phyloP scores from a whole-genome alignment of 53 echinoderm and acorn worm genomes.

The Temnopleurus reevesii region DNA sequence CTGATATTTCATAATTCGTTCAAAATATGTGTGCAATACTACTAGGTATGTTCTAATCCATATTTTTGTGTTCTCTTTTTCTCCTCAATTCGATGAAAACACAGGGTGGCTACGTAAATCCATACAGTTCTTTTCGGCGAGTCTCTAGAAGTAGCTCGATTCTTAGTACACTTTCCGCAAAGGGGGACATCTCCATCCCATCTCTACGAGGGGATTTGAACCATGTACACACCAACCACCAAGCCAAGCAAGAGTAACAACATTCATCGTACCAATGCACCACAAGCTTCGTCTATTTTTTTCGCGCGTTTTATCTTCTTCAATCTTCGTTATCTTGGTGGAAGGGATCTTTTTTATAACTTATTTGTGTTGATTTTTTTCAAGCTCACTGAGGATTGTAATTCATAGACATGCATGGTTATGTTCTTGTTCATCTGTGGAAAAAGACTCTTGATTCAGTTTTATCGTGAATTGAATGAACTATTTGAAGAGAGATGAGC shows the following conservation, averaged over 20 bases:
- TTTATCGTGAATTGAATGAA: constrained; percentile 23
- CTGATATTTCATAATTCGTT: too few relatives aligned
- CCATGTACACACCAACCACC: constrained; percentile 45
- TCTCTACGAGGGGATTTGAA: constrained; percentile 40
- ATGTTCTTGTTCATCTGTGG: constrained; percentile 42
- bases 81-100: neutral
- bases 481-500: constrained; percentile 24
- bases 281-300: neutral
- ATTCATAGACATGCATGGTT: constrained; percentile 47
- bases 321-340: constrained; percentile 36
- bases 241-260: constrained; percentile 51
- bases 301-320: constrained; percentile 34
- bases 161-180: constrained; percentile 45
- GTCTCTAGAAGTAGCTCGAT: constrained; percentile 54
- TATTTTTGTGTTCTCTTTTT: neutral
- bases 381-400: constrained; percentile 15
- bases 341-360: constrained; percentile 48
- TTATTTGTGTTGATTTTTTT: constrained; percentile 25
- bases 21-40: neutral
- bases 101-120: constrained; percentile 51
- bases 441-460: constrained; percentile 32
- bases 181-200: constrained; percentile 53
- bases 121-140: constrained; percentile 49
- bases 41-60: neutral
- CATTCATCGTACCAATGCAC: constrained; percentile 46